phyloP scores from a whole-genome alignment of 2,888 invertebrate genomes.

The Pollenia amentaria region DNA sequence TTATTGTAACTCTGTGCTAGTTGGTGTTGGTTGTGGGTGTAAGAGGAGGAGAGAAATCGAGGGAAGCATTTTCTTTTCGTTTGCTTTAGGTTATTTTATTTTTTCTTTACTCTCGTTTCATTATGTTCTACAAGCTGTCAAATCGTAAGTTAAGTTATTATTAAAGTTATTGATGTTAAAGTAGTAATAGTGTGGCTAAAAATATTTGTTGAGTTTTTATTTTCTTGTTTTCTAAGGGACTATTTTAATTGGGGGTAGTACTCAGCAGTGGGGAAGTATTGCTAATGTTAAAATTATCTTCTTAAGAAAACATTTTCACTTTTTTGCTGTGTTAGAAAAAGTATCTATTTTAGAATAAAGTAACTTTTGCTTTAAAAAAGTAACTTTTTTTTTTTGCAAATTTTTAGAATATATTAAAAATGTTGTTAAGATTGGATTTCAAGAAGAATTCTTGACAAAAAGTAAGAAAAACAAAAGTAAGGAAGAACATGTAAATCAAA shows the following conservation, averaged over 20 bases:
- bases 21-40: background rate
- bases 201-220: constrained; percentile 19
- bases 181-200: background rate
- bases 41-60: background rate
- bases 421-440: too few relatives aligned
- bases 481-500: too few relatives aligned
- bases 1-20: background rate
- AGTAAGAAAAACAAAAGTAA: too few relatives aligned
- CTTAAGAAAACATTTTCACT: too few relatives aligned
- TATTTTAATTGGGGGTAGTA: background rate
- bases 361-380: too few relatives aligned
- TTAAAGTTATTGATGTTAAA: constrained; percentile 46
- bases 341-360: too few relatives aligned
- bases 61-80: constrained; percentile 29
- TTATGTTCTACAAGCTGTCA: constrained; percentile 47
- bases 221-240: background rate
- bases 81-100: constrained; percentile 18
- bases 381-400: too few relatives aligned
- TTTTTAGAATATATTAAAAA: too few relatives aligned
- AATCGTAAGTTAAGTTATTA: constrained; percentile 50
- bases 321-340: too few relatives aligned
- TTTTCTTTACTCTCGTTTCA: background rate
- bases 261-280: too few relatives aligned
- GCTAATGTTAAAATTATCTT: background rate
- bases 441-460: too few relatives aligned